Percentiles rank a stretch among this genome's conserved stretches.
phyloP scores from a whole-genome alignment of 2,797 vertebrate species.

The Coregonus ussuriensis region DNA sequence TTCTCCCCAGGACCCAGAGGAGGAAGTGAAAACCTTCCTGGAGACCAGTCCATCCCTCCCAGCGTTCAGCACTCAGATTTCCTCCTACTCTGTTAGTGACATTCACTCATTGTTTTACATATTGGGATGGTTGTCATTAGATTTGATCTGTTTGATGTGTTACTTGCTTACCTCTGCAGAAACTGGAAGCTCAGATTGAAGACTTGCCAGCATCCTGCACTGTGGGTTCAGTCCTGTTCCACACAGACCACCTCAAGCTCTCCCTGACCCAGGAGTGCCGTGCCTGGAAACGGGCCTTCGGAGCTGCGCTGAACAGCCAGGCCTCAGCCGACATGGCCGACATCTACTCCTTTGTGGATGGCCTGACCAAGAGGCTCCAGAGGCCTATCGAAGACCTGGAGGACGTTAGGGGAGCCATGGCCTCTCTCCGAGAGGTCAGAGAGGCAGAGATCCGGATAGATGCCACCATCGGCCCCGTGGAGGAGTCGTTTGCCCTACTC shows the following conservation, averaged over 20 bases:
- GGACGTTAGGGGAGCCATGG: slow-evolving; percentile 79
- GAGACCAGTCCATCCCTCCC: slow-evolving; percentile 73
- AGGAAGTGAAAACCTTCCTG: slow-evolving; percentile 78
- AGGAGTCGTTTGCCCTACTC: slow-evolving; percentile 81
- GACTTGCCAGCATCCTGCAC: slow-evolving; percentile 69
- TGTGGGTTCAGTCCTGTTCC: slow-evolving; percentile 70
- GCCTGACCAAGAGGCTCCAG: slow-evolving; percentile 74
- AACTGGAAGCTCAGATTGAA: slow-evolving; percentile 75
- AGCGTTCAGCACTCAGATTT: slow-evolving; percentile 81
- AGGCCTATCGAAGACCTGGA: slow-evolving; percentile 79
- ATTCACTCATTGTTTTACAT: not conserved
- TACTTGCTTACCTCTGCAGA: slow-evolving; percentile 57
- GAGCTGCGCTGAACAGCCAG: slow-evolving; percentile 73
- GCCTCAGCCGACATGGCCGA: slow-evolving; percentile 73
- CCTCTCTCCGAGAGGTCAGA: slow-evolving; percentile 76
- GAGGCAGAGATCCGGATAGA: slow-evolving; percentile 80
- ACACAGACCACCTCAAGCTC: slow-evolving; percentile 74
- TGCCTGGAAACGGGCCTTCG: slow-evolving; percentile 78
- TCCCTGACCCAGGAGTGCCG: slow-evolving; percentile 79
- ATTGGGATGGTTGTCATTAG: not conserved
- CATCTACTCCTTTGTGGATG: slow-evolving; percentile 77
- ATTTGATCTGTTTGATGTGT: not conserved
- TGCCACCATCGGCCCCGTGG: slow-evolving; percentile 76
- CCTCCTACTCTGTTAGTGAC: slow-evolving; percentile 79
- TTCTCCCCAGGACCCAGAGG: slow-evolving; percentile 76